Conservation (phyloP, 92 coral and sea anemone species). For the Siderastrea siderea region DNA sequence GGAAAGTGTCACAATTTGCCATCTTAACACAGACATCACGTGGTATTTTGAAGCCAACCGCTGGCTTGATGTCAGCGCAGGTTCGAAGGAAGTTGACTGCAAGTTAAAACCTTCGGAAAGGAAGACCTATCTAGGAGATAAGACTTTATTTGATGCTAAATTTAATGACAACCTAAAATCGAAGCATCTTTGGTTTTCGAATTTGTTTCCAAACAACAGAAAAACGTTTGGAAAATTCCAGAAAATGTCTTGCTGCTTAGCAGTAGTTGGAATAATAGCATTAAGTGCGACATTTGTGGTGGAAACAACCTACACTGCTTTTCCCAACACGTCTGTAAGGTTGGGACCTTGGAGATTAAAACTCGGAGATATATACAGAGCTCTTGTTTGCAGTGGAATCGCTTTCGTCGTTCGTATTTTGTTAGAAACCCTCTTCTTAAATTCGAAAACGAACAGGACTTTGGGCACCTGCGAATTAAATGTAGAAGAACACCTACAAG, state of each 20-base stretch:
- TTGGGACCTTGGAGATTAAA: constrained; percentile 62
- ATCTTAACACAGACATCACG: constrained; percentile 71
- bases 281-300: constrained; percentile 43
- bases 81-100: constrained; percentile 73
- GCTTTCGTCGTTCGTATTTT: constrained; percentile 61
- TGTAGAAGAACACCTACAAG: constrained; percentile 42
- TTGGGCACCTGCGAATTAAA: background rate
- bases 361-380: constrained; percentile 63
- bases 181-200: constrained; percentile 74
- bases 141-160: constrained; percentile 64
- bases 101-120: constrained; percentile 58
- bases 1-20: constrained; percentile 73
- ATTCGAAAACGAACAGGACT: constrained; percentile 14
- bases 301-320: constrained; percentile 22
- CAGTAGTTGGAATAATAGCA: constrained; percentile 39
- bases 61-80: constrained; percentile 74
- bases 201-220: constrained; percentile 44
- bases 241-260: constrained; percentile 61
- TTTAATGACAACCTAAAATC: constrained; percentile 53
- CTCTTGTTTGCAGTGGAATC: constrained; percentile 49
- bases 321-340: constrained; percentile 30
- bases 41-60: constrained; percentile 84
- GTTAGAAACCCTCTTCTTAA: constrained; percentile 49
- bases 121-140: constrained; percentile 33
- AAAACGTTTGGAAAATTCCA: constrained; percentile 57